Conservation (phyloP, 2,113 vertebrate genomes). For the Vulpes vulpes region DNA sequence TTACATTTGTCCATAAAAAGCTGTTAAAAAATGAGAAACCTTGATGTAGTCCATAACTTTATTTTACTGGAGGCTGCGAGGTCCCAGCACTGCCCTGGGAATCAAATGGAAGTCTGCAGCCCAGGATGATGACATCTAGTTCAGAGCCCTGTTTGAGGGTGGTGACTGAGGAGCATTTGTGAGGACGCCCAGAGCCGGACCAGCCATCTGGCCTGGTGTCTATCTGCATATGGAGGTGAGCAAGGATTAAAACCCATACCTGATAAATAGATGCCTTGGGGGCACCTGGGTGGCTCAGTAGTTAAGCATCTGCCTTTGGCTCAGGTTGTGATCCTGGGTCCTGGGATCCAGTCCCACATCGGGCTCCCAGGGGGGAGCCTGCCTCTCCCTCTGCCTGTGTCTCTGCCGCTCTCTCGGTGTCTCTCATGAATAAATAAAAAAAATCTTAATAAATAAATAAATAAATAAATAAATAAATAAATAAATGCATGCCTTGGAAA, state of each 20-base stretch:
- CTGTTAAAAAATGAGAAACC: neutral
- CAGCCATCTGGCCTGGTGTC: neutral
- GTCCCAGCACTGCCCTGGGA: neutral
- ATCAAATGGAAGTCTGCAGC: neutral
- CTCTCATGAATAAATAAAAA: too few species aligned
- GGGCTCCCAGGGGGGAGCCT: too few species aligned
- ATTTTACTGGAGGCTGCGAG: neutral
- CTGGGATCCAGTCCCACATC: too few species aligned
- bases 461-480: too few species aligned
- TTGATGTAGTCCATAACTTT: neutral
- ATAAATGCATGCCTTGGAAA: neutral
- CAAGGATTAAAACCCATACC: neutral
- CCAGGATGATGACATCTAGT: accelerated
- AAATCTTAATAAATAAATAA: too few species aligned
- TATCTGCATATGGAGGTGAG: neutral
- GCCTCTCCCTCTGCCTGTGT: too few species aligned
- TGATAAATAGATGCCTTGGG: neutral
- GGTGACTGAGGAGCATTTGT: neutral
- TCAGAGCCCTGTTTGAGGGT: neutral
- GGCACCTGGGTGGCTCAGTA: too few species aligned
- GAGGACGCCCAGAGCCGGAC: neutral
- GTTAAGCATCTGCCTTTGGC: too few species aligned
- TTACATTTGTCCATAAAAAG: neutral
- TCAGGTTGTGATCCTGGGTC: too few species aligned
- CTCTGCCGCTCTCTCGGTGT: too few species aligned